These are phyloP conservation scores for Choreutis nemorana DNA, from an alignment of 2,888 invertebrate species.

Conservation along the genomic window DNA sequence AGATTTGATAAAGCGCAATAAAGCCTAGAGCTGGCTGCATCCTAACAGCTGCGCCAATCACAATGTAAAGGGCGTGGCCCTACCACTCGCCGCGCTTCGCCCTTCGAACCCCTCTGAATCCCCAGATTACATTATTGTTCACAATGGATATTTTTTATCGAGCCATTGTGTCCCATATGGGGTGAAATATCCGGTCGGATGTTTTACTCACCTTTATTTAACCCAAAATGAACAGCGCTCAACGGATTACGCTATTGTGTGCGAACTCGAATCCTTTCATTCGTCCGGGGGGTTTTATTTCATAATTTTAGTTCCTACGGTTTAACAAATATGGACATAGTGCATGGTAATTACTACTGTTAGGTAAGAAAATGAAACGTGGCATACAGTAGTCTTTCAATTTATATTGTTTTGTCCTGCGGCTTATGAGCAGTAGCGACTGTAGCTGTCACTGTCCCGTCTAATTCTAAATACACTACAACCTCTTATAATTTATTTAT, in stretches of 20 bases:
- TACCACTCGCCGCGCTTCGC: slow-evolving; percentile 23
- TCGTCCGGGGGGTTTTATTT: too few species aligned
- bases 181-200: slow-evolving; percentile 66
- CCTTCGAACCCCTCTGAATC: slow-evolving; percentile 26
- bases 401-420: too few species aligned
- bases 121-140: slow-evolving; percentile 52
- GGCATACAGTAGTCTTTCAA: too few species aligned
- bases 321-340: too few species aligned
- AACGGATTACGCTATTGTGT: slow-evolving; percentile 44
- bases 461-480: slow-evolving; percentile 63
- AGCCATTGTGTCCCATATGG: slow-evolving; percentile 51
- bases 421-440: slow-evolving; percentile 44
- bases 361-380: too few species aligned
- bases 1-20: slow-evolving; percentile 4
- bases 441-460: slow-evolving; percentile 54
- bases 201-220: slow-evolving; percentile 55
- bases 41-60: slow-evolving; percentile 64
- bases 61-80: slow-evolving; percentile 58
- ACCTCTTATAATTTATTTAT: slow-evolving; percentile 60
- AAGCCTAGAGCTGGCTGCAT: slow-evolving; percentile 23
- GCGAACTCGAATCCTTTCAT: too few species aligned
- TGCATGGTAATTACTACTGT: too few species aligned
- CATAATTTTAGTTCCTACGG: too few species aligned
- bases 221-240: slow-evolving; percentile 45
- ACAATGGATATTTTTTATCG: slow-evolving; percentile 62